Evolutionary conservation across 37 sponge, comb jelly and placozoan species (phyloP).

Genomic region (Hexactinellida sp.): DNA sequence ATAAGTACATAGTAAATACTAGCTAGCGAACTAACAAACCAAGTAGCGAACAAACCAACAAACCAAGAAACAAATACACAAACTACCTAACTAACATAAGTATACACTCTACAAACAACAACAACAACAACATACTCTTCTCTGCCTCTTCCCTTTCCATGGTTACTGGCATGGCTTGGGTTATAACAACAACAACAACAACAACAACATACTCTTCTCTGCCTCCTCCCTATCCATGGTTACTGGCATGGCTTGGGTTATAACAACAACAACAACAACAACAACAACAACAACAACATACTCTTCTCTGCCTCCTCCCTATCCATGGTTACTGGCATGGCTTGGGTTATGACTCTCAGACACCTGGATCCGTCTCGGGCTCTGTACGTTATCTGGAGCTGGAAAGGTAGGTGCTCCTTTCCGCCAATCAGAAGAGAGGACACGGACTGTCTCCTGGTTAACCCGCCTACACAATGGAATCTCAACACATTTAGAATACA

Average conservation of each 20-base stretch:
- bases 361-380: conserved; percentile 47
- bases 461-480: not conserved
- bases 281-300: not conserved
- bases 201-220: conserved; percentile 33
- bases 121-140: conserved; percentile 25
- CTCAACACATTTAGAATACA: not conserved
- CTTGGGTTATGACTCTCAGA: conserved; percentile 50
- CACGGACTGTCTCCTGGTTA: not conserved
- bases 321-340: conserved; percentile 58
- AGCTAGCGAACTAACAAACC: not conserved
- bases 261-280: too few relatives aligned
- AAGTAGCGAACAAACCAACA: not conserved
- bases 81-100: not conserved
- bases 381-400: conserved; percentile 69
- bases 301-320: conserved; percentile 62
- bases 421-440: conserved; percentile 46
- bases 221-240: conserved; percentile 58
- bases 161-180: conserved; percentile 62
- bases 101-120: not conserved
- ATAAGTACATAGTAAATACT: not conserved
- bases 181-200: too few relatives aligned
- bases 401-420: conserved; percentile 56
- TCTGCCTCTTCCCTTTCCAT: conserved; percentile 57
- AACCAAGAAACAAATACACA: conserved; percentile 16
- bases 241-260: conserved; percentile 58